These are phyloP conservation scores for Chroicocephalus ridibundus DNA, from an alignment of 2,113 vertebrate species.

Conservation along the genomic window DNA sequence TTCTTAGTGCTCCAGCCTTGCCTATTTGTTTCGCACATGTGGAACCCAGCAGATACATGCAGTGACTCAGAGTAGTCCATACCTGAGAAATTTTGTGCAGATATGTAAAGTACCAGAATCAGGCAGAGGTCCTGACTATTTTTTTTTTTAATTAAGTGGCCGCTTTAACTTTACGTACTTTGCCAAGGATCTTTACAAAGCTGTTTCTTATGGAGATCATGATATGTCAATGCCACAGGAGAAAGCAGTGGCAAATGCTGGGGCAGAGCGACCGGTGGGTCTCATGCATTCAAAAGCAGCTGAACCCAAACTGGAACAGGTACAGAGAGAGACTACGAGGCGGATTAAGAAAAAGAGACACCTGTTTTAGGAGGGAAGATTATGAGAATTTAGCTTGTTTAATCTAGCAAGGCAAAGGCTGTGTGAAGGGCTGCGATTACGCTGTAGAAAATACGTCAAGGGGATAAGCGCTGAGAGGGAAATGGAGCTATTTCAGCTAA, in stretches of 20 bases:
- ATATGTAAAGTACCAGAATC: neutral
- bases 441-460: neutral
- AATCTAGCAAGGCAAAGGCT: neutral
- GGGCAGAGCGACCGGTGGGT: neutral
- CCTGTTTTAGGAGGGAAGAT: neutral
- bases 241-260: neutral
- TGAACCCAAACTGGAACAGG: neutral
- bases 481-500: neutral
- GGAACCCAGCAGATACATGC: accelerated
- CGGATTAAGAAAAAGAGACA: neutral
- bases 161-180: neutral
- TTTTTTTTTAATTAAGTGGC: neutral
- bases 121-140: neutral
- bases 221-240: neutral
- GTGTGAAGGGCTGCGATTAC: neutral
- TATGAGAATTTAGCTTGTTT: neutral
- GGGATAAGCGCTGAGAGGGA: neutral
- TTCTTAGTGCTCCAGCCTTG: neutral
- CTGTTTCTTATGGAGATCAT: neutral
- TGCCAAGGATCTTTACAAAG: neutral
- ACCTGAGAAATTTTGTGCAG: neutral
- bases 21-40: neutral
- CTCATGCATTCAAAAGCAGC: neutral
- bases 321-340: neutral
- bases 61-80: neutral